Conservation (phyloP, 2,797 vertebrate genomes). For the Liasis olivaceus region DNA sequence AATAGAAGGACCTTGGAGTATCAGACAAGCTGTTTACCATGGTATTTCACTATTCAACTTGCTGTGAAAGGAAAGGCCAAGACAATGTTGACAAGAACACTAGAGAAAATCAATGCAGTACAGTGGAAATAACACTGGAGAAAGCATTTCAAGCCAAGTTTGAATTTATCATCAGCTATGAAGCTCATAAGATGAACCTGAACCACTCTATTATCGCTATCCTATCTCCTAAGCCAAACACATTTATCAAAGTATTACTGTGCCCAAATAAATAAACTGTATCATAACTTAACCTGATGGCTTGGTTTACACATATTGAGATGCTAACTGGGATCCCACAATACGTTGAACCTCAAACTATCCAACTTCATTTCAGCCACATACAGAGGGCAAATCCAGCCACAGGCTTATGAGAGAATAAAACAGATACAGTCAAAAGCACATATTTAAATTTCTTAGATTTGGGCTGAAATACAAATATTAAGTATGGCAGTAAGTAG, state of each 20-base stretch:
- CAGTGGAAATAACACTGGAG: neutral
- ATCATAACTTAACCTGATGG: neutral
- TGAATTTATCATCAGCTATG: neutral
- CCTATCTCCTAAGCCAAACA: neutral
- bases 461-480: neutral
- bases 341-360: neutral
- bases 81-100: neutral
- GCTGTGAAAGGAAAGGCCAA: neutral
- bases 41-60: neutral
- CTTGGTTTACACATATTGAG: neutral
- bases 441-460: neutral
- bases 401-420: neutral
- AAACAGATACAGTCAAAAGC: neutral
- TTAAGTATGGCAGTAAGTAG: neutral
- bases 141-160: neutral
- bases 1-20: neutral
- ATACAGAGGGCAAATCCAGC: neutral
- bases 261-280: neutral
- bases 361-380: neutral
- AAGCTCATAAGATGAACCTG: neutral
- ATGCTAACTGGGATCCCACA: neutral
- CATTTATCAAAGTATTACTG: neutral
- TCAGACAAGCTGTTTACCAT: neutral
- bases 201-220: neutral
- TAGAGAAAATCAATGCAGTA: neutral